Base-by-base conservation (phyloP, 2,888 invertebrate genomes). In the Ichneumon xanthorius region DNA sequence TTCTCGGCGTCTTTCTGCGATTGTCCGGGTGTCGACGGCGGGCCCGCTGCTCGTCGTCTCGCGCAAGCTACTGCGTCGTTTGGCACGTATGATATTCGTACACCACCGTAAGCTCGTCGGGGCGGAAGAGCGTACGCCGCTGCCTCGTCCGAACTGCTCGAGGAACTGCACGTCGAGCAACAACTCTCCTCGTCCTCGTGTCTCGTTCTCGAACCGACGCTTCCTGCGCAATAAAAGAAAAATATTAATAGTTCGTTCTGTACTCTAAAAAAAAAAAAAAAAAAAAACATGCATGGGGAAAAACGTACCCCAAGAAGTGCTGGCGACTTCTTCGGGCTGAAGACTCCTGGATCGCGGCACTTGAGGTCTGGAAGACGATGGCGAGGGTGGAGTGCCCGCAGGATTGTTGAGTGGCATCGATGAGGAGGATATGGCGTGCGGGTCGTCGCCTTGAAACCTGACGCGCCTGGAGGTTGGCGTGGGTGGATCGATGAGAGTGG, bases 71-170 rank as follows among this genome's bases (percentile, higher is more conserved):
- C 95, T 5, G 98, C 97, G 94, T 98, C 98, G 94, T 98, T 98
- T 89, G 98, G 98, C 88, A 98, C 98, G 94, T 98, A 99, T 11
- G 98, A 98, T 90, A 98, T 98, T 88, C 98, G 95, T 16, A 98
- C 98, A 58, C 98, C 98, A 79, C 97, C 97, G 92, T 98, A 98
- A 73, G 97, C 97, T 82, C 97, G 95, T 88, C 98, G 94, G 58
- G 98, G 96, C 4, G 98, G 98, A 90, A 98, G 94, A 86, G 97
- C 97, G 93, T 98, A 98, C 87, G 98, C 97, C 91, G 97, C 96
- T 88, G 97, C 97, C 87, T 98, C 98, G 76, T 98, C 98, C 19
- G 97, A 97, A 37, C 97, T 97, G 90, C 96, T 96, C 70, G 96
- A 96, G 0, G 97, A 98, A 89, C 95, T 95, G 88, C 98, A 98